These are phyloP conservation scores for Chaetodon trifasciatus DNA, from an alignment of 2,797 vertebrate species.

Conservation along the genomic window DNA sequence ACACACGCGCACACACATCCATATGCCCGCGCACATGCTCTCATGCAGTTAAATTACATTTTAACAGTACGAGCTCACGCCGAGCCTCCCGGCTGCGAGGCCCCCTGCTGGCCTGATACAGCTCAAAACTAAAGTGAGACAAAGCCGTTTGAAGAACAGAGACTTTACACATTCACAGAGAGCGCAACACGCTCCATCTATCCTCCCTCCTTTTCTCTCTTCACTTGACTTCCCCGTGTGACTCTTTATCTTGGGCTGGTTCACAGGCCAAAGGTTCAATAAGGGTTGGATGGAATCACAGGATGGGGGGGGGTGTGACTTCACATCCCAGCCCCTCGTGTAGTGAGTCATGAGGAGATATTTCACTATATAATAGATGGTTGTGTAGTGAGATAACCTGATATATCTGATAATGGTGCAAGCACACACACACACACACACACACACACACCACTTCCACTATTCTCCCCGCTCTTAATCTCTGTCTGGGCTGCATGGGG, in stretches of 20 bases:
- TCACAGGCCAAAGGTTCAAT: slow-evolving; percentile 63
- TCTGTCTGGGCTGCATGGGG: slow-evolving; percentile 76
- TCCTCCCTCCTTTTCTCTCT: slow-evolving; percentile 44
- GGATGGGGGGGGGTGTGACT: slow-evolving; percentile 37
- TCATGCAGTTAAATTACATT: slow-evolving; percentile 66
- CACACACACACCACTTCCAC: slow-evolving; percentile 53
- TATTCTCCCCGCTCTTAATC: slow-evolving; percentile 73
- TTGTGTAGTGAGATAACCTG: slow-evolving; percentile 74
- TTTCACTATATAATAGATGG: slow-evolving; percentile 73
- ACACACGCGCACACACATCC: slow-evolving; percentile 24
- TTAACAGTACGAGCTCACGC: slow-evolving; percentile 55
- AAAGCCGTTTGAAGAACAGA: slow-evolving; percentile 62
- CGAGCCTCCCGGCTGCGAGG: slow-evolving; percentile 57
- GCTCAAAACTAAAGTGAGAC: slow-evolving; percentile 64
- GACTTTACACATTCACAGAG: slow-evolving; percentile 57
- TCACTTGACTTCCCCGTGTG: slow-evolving; percentile 57
- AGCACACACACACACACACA: slow-evolving; percentile 37
- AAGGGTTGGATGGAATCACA: slow-evolving; percentile 47
- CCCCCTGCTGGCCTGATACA: slow-evolving; percentile 67
- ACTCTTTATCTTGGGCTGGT: slow-evolving; percentile 67
- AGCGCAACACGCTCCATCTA: slow-evolving; percentile 37
- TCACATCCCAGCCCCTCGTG: slow-evolving; percentile 35
- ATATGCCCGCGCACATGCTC: slow-evolving; percentile 47
- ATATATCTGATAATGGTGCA: slow-evolving; percentile 70
- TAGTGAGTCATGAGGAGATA: slow-evolving; percentile 65